Base-by-base conservation (phyloP, 30 jellyfish, hydroid and myxozoan species). In the Cassiopea andromeda region DNA sequence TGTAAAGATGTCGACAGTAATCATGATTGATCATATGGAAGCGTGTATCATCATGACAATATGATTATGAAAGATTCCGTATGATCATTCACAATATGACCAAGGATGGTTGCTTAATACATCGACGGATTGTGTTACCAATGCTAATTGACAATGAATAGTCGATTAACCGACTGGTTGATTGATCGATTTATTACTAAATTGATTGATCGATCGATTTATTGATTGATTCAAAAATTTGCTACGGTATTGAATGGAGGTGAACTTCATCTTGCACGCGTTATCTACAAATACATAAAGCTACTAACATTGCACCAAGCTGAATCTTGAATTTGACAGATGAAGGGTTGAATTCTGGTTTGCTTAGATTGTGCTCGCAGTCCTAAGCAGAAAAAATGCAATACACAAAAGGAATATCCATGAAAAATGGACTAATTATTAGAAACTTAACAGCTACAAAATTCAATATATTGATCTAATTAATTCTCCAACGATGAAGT, bases 291-390 rank as follows among this genome's bases (percentile, higher is more conserved):
- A 27, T 27, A 27, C 38, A 27, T 27, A 1, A 60, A 49, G 74
- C 54, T 67, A 91, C 99, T 78, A 83, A 95, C 99, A 91, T 66
- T 27, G 97, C 99, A 64, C 98, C 99, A 17, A 95, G 93, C 78
- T 95, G 99, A 58, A 95, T 91, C 75, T 95, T 95, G 88, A 95
- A 95, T 85, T 95, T 95, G 78, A 95, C 95, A 1, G 98, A 90
- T 10, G 99, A 95, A 0, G 99, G 99, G 78, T 95, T 95, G 82
- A 95, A 95, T 77, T 95, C 99, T 68, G 99, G 99, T 81, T 95
- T 95, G 93, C 99, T 91, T 15, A 95, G 90, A 60, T 95, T 95
- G 54, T 95, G 99, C 59, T 95, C 99, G 46, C 99, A 95, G 82
- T 91, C 98, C 99, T 95, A 45, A 73, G 7, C 64, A 54, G 12